A percentile compares a stretch with the other conserved stretches of the same genome.
Evolutionary conservation across 2,797 vertebrate genomes (phyloP).

Genomic region (Brachyalestes nurse): DNA sequence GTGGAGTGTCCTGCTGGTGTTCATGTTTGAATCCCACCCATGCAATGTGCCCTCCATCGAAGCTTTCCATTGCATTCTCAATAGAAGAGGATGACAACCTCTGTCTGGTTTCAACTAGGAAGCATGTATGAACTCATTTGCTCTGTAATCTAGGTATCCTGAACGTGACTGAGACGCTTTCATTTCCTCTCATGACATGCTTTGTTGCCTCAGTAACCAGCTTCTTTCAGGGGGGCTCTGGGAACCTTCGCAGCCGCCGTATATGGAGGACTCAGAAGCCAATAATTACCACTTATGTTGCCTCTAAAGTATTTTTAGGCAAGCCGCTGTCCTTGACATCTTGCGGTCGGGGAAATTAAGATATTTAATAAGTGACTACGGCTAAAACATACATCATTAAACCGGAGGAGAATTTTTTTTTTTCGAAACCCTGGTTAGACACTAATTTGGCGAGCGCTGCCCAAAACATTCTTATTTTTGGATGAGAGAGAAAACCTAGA

Average conservation of each 20-base stretch:
- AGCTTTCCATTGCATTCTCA: neutral
- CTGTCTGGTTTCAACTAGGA: neutral
- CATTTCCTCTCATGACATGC: conserved; percentile 51
- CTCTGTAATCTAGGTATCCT: conserved; percentile 10
- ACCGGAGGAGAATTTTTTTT: conserved; percentile 65
- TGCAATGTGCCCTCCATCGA: too few relatives aligned
- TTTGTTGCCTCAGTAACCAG: conserved; percentile 71
- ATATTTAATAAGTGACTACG: conserved; percentile 77
- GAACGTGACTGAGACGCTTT: conserved; percentile 39
- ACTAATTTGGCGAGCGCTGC: conserved; percentile 67
- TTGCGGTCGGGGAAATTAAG: conserved; percentile 72
- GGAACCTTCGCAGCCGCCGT: conserved; percentile 63
- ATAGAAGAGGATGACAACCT: neutral
- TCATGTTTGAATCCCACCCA: neutral
- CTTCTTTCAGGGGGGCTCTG: conserved; percentile 66
- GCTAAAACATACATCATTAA: conserved; percentile 78
- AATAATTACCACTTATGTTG: conserved; percentile 78
- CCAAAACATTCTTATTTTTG: conserved; percentile 67
- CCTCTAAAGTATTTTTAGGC: conserved; percentile 77
- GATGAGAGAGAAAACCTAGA: conserved; percentile 68
- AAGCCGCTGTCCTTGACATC: conserved; percentile 69
- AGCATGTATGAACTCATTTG: neutral
- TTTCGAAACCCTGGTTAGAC: conserved; percentile 42
- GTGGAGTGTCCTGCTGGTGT: neutral
- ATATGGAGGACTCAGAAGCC: conserved; percentile 72